Conservation (phyloP, 2,113 vertebrate species). For the Microtus oregoni region DNA sequence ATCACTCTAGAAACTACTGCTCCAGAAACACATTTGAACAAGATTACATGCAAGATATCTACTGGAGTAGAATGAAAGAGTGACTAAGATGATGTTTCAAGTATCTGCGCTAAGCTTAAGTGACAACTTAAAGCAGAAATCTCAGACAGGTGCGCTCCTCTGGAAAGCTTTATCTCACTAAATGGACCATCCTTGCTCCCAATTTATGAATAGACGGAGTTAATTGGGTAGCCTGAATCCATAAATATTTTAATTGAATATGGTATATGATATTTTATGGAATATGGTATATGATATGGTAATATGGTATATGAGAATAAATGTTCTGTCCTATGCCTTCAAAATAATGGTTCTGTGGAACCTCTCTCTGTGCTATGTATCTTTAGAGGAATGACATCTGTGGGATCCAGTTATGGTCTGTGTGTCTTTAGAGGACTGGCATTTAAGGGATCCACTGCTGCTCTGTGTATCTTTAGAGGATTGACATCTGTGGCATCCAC, state of each 20-base stretch:
- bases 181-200: neutral
- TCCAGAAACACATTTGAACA: neutral
- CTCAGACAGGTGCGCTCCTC: fast-evolving
- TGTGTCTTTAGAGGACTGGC: neutral
- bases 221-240: neutral
- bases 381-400: neutral
- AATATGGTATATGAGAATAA: neutral
- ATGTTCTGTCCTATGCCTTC: too few species aligned
- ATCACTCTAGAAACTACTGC: neutral
- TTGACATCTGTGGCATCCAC: neutral
- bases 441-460: neutral
- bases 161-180: neutral
- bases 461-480: neutral
- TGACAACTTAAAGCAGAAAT: neutral
- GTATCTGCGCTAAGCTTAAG: neutral
- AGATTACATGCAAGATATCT: neutral
- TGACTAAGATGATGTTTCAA: fast-evolving
- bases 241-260: neutral
- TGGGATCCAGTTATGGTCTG: neutral
- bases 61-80: neutral
- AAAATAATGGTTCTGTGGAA: neutral
- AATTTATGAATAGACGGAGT: neutral
- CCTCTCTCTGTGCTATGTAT: neutral
- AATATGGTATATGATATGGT: too few species aligned
- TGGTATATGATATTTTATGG: neutral